Evolutionary conservation across 2,888 invertebrate genomes (phyloP), one percentile per base, ranked within the genome.

Genomic region (Tubiluchus corallicola): DNA sequence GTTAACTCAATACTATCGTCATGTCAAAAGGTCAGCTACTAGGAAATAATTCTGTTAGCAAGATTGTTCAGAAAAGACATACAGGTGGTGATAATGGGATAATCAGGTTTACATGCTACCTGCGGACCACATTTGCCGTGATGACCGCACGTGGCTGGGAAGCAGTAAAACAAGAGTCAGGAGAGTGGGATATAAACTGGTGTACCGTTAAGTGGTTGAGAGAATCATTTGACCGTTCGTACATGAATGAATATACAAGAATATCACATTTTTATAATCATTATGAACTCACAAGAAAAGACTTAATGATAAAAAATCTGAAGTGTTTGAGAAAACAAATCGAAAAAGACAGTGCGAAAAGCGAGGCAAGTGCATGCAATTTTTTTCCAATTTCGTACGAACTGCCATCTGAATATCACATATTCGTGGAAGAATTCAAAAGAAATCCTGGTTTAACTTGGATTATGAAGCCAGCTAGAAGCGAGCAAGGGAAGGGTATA

Each of bases 401-500:
- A 51, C 53, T 74, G 9, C 74, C 74, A n/a, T 70, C 64, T 37
- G 74, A 75, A 49, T 74, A 74, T 51, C 68, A 71, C 51, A 65
- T 72, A 56, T 72, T 75, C 56, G 67, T 74, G 41, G 72, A 74
- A 52, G 73, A 74, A 53, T 73, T 72, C 53, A 66, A 71, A 50
- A 68, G 66, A 46, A 65, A 66, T 46, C 68, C 67, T 2, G 71
- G 71, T 5, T 65, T 66, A 2, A 71, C 70, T n/a, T 74, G 74
- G 74, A 75, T 74, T 44, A 74, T 75, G 61, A 75, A 75, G 53
- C 74, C 74, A 1, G 71, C 71, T 0, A 68, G 68, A 2, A 71
- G 71, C 21, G 71, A 73, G 5, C 73, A 74, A 58, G 74, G 74
- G 16, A 65, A 66, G 47, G 74, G 74, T 5, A 75, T 75, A 38